These are phyloP conservation scores for Crotalus helleri DNA, from an alignment of 2,113 vertebrate genomes.

Conservation along the genomic window DNA sequence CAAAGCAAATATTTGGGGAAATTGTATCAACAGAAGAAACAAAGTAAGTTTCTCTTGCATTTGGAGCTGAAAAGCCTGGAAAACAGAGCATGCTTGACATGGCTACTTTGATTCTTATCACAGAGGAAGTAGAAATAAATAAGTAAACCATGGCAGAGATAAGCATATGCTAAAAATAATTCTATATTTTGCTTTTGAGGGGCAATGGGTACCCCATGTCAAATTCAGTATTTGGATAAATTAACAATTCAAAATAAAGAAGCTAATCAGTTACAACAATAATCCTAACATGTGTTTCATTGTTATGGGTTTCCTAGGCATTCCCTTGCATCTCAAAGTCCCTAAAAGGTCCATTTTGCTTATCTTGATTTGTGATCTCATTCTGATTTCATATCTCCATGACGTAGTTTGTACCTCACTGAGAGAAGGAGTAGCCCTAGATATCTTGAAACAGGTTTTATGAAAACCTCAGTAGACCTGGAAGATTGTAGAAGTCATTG, in stretches of 20 bases:
- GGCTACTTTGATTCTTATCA: neutral
- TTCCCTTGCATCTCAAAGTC: neutral
- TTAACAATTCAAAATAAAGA: neutral
- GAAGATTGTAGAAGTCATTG: neutral
- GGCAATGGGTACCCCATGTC: neutral
- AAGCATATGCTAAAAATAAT: neutral
- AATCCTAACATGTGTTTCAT: neutral
- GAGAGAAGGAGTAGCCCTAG: neutral
- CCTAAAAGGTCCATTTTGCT: neutral
- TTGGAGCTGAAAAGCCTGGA: neutral
- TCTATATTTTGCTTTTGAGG: neutral
- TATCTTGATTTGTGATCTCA: neutral
- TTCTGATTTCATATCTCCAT: neutral
- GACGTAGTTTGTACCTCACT: neutral
- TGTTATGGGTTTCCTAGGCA: neutral
- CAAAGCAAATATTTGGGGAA: constrained; percentile 29
- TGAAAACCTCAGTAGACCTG: neutral
- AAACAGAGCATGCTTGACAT: neutral
- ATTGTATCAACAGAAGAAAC: constrained; percentile 42
- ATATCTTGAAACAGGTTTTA: neutral
- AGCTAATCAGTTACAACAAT: neutral
- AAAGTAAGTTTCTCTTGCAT: constrained; percentile 14
- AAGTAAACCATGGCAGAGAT: neutral
- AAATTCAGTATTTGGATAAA: neutral
- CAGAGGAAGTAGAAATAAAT: neutral